phyloP scores from a whole-genome alignment of 2,797 vertebrate genomes.

The Gymnocypris eckloni region DNA sequence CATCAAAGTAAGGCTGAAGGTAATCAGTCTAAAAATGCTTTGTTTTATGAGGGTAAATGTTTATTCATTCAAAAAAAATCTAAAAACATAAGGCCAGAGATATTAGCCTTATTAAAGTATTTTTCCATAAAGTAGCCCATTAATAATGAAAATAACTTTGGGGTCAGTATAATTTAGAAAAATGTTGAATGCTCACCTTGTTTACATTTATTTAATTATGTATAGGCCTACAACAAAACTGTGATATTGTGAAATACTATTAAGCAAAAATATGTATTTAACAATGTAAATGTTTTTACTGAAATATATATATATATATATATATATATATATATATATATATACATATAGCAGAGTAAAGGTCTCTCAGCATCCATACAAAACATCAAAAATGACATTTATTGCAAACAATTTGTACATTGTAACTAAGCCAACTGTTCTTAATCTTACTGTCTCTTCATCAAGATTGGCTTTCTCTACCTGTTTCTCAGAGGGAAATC shows the following conservation, averaged over 20 bases:
- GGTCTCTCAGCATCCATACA: no score
- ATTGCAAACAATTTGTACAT: background rate
- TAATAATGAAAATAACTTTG: background rate
- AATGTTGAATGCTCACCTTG: background rate
- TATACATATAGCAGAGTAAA: no score
- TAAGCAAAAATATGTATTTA: no score
- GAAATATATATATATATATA: no score
- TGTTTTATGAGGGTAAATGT: background rate
- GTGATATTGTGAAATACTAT: no score
- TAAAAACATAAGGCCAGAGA: background rate
- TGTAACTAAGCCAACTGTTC: background rate
- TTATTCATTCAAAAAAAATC: background rate
- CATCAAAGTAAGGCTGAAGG: constrained; percentile 40
- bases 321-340: no score
- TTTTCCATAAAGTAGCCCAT: background rate
- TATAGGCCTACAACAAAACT: no score
- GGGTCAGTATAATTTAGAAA: no score
- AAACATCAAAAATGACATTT: background rate
- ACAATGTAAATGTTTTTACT: background rate
- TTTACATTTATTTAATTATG: no score
- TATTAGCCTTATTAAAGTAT: background rate
- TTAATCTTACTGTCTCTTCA: constrained; percentile 1
- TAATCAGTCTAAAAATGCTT: constrained; percentile 19
- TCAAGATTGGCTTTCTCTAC: background rate
- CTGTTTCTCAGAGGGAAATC: constrained; percentile 34